Evolutionary conservation across 2,113 vertebrate genomes (phyloP).

Genomic region (Tapirus terrestris): DNA sequence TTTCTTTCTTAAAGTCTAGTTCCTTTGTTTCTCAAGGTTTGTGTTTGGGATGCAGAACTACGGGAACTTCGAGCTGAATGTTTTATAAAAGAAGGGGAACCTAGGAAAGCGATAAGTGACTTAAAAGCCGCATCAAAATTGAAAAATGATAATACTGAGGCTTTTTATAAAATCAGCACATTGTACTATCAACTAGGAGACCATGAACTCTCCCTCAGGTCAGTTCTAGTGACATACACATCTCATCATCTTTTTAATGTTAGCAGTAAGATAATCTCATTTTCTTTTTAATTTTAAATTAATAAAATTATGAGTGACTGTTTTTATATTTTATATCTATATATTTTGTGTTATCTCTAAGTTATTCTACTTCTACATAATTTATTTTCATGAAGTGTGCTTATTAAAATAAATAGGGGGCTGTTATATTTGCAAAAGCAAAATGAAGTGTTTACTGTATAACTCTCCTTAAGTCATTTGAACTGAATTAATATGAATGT

Average conservation of each 20-base stretch:
- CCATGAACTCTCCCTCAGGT: conserved; percentile 97
- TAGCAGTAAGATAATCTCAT: not conserved
- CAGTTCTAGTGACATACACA: conserved; percentile 68
- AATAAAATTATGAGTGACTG: not conserved
- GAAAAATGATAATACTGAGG: conserved; percentile 97
- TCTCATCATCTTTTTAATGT: not conserved
- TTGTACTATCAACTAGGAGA: conserved; percentile 97
- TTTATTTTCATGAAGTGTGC: conserved; percentile 23
- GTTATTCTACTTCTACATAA: conserved; percentile 12
- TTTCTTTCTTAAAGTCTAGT: conserved; percentile 71
- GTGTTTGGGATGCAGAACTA: conserved; percentile 95
- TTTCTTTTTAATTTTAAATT: conserved; percentile 1
- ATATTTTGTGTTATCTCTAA: not conserved
- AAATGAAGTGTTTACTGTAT: not conserved
- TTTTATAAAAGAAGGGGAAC: conserved; percentile 94
- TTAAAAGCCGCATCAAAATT: conserved; percentile 96
- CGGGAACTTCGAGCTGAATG: conserved; percentile 97
- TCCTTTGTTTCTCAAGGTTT: conserved; percentile 92
- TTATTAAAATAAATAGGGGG: not conserved
- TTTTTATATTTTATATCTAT: not conserved
- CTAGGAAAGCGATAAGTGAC: conserved; percentile 96
- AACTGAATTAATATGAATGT: not conserved
- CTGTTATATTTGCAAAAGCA: not conserved
- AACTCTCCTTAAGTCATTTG: not conserved
- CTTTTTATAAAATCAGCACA: conserved; percentile 96